Conservation (phyloP, 35 echinoderm and acorn worm genomes). For the Holothuria glaberrima region DNA sequence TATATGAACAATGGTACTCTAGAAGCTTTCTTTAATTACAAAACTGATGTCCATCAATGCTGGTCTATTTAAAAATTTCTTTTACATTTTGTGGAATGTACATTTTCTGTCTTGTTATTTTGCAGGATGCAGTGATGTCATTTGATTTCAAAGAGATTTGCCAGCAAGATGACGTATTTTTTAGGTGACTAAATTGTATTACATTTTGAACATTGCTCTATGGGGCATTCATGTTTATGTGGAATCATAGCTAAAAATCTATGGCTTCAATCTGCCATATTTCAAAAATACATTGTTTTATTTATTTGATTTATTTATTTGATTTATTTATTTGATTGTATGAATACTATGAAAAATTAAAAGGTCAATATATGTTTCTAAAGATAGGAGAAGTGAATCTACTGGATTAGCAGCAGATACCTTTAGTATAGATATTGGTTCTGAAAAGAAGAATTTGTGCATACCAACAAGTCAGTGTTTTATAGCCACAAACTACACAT, state of each 20-base stretch:
- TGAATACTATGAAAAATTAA: background rate
- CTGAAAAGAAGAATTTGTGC: too few relatives aligned
- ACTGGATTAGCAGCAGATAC: too few relatives aligned
- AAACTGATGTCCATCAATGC: too few relatives aligned
- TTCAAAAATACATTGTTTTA: too few relatives aligned
- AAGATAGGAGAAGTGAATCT: background rate
- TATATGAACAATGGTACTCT: too few relatives aligned
- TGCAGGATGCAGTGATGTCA: slow-evolving; percentile 9
- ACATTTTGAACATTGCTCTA: background rate
- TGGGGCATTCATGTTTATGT: background rate
- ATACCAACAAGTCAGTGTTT: too few relatives aligned
- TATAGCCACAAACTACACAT: too few relatives aligned
- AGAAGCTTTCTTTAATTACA: too few relatives aligned
- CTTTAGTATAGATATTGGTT: too few relatives aligned
- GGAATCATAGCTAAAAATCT: background rate
- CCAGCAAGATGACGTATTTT: slow-evolving; percentile 5
- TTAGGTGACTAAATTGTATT: slow-evolving; percentile 3
- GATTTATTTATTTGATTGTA: too few relatives aligned
- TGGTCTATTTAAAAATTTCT: background rate
- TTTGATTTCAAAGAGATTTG: slow-evolving; percentile 40
- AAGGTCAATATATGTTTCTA: background rate
- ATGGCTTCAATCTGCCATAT: background rate
- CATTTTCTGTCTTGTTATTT: background rate
- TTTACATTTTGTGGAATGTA: background rate
- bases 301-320: too few relatives aligned